Conservation (phyloP, 2,888 invertebrate species). For the Tortrix viridana region DNA sequence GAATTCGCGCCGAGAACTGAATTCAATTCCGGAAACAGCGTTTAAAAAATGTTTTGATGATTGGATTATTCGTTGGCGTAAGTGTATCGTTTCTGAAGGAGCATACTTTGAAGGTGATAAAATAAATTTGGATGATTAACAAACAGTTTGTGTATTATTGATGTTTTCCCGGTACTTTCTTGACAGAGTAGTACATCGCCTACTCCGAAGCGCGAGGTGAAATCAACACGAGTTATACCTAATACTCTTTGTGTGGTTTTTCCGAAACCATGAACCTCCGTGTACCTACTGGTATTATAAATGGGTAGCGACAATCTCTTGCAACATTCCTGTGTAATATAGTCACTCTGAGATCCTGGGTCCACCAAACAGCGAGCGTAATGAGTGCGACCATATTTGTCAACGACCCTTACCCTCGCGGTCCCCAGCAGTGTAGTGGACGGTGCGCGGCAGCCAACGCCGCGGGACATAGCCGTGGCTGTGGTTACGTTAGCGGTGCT, state of each 20-base stretch:
- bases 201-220: conserved; percentile 20
- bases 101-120: too few relatives aligned
- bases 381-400: neutral
- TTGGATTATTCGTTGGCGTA: too few relatives aligned
- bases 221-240: conserved; percentile 1
- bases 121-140: too few relatives aligned
- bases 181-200: too few relatives aligned
- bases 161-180: too few relatives aligned
- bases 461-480: neutral
- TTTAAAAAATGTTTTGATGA: too few relatives aligned
- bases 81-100: too few relatives aligned
- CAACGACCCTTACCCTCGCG: neutral
- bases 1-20: too few relatives aligned
- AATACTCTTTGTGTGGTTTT: conserved; percentile 13
- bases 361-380: neutral
- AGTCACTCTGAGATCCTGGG: neutral
- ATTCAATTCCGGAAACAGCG: too few relatives aligned
- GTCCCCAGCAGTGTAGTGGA: neutral
- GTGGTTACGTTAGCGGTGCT: neutral
- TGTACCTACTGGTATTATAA: conserved; percentile 8
- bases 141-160: too few relatives aligned
- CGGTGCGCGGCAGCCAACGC: neutral
- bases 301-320: conserved; percentile 9
- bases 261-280: conserved; percentile 19
- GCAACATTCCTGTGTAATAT: conserved; percentile 2